A percentile compares a stretch with the other conserved stretches of the same genome.
phyloP scores from a whole-genome alignment of 2,113 vertebrate species.

The Glaucidium brasilianum region DNA sequence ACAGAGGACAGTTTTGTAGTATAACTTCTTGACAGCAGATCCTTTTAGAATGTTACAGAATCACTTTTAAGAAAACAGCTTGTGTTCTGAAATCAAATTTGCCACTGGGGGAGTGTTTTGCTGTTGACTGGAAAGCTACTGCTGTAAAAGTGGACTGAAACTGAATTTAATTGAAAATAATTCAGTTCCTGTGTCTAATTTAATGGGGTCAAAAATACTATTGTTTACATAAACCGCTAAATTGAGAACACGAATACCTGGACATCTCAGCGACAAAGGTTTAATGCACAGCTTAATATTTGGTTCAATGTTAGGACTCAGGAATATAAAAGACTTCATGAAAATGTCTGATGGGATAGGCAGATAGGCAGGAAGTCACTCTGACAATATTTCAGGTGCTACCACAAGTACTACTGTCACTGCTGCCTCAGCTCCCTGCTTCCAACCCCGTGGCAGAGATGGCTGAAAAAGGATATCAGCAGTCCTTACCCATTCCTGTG shows the following conservation, averaged over 20 bases:
- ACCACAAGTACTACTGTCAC: rapidly evolving
- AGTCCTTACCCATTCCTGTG: not conserved
- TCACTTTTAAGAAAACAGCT: not conserved
- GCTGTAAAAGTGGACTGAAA: not conserved
- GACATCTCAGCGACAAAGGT: not conserved
- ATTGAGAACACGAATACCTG: not conserved
- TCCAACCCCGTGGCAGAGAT: not conserved
- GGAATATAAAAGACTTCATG: not conserved
- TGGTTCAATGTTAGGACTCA: not conserved
- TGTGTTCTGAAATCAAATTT: slow-evolving; percentile 16
- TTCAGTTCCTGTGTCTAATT: not conserved
- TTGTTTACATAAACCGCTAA: not conserved
- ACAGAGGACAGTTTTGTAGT: not conserved
- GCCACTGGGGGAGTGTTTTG: not conserved
- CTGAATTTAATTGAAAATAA: not conserved
- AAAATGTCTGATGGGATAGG: not conserved
- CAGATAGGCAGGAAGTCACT: not conserved
- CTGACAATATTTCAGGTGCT: not conserved
- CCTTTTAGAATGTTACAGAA: not conserved
- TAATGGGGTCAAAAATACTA: not conserved
- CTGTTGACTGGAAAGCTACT: not conserved
- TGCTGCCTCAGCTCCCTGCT: not conserved
- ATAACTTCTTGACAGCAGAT: not conserved
- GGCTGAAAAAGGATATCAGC: not conserved
- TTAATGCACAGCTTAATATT: not conserved